Evolutionary conservation across 2,113 vertebrate genomes (phyloP), one percentile per base, ranked within the genome.

Genomic region (Theropithecus gelada): DNA sequence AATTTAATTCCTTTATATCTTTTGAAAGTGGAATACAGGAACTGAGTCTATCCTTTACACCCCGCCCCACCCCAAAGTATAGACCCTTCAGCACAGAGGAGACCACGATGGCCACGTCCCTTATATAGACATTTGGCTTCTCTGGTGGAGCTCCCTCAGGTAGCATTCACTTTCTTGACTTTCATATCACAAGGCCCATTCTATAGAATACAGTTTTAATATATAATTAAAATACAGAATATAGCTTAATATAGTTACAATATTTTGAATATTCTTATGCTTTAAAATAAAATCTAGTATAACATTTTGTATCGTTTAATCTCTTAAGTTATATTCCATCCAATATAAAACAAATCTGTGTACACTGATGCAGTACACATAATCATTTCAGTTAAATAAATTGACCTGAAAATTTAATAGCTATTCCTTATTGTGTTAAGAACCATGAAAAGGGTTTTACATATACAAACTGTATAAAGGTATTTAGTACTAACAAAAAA

Each of bases 1-100:
- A 97, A 68, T n/a, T 40, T 83, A 92, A 81, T 88, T 88, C 55
- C 43, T 95, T 68, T 64, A n/a, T 45, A 93, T 61, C 57, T 73
- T 91, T 95, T 48, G 32, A 80, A 95, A 94, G 30, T 48, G 55
- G 68, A 82, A 70, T 45, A 16, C 38, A 16, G 45, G 6, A 85
- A 66, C 35, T 48, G 35, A 80, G 43, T 84, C 35, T 61, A 17
- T 45, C 40, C 30, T 23, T 22, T 45, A 27, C 78, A 50, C 4
- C 9, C 22, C 52, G 16, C 32, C 12, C 40, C 23, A 70, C 10
- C 17, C 40, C 11, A 76, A 43, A 45, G 23, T n/a, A 45, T 57
- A 94, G 68, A 90, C 38, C 27, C 35, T 57, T 93, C 55, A 76
- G 32, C 32, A 38, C 43, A 52, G 45, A 95, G 61, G 70, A 83